Conservation (phyloP, 2,113 vertebrate species). For the Pristiophorus japonicus region DNA sequence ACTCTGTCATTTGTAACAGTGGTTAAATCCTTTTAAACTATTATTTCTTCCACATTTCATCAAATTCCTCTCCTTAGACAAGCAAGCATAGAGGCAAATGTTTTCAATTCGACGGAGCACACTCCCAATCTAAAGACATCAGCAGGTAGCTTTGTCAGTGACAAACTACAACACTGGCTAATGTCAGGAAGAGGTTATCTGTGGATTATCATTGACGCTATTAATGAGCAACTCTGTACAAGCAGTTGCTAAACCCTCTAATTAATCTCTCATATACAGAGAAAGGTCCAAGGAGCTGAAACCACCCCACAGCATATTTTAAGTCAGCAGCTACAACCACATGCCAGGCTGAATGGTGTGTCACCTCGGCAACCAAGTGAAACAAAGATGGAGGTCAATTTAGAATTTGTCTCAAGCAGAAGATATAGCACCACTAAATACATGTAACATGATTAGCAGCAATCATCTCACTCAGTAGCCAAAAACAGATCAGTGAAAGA, state of each 20-base stretch:
- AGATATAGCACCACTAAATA: background rate
- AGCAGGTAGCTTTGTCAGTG: background rate
- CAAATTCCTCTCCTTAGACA: background rate
- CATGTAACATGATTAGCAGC: background rate
- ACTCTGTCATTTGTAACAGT: background rate
- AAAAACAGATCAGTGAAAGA: background rate
- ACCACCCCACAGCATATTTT: slow-evolving; percentile 2
- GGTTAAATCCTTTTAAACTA: background rate
- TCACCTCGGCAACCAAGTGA: slow-evolving; percentile 53
- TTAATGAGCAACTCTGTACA: background rate
- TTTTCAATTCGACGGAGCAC: background rate
- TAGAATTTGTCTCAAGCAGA: slow-evolving; percentile 34
- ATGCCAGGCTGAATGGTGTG: slow-evolving; percentile 44
- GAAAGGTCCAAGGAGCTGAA: background rate
- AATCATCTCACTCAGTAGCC: background rate
- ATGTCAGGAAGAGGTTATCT: slow-evolving; percentile 3
- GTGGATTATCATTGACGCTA: slow-evolving; percentile 20
- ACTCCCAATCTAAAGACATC: background rate
- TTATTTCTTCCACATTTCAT: background rate
- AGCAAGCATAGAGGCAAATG: background rate
- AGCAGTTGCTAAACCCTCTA: background rate
- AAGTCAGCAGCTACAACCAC: slow-evolving; percentile 11
- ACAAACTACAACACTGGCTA: background rate
- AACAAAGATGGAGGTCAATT: slow-evolving; percentile 48
- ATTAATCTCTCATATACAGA: background rate